Base-by-base conservation (phyloP, 2,113 vertebrate genomes). In the Limanda limanda region DNA sequence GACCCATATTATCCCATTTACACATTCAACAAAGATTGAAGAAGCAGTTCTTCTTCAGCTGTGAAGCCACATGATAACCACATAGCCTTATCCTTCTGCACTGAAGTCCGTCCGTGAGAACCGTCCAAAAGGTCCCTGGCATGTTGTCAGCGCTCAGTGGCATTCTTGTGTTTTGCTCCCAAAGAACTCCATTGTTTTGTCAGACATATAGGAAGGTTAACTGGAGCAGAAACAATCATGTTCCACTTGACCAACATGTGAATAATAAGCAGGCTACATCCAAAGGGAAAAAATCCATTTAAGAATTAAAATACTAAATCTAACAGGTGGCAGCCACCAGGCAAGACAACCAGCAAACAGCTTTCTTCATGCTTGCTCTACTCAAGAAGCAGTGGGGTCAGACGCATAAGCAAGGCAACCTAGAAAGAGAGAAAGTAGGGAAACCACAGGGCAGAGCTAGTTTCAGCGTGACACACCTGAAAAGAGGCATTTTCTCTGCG, bases 201-300 rank as follows among this genome's bases (percentile, higher is more conserved):
- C 66, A 85, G 76, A 89, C 76, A 89, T 91, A 93, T 74, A 92
- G 85, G 71, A 60, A 68, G 51, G 84, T 86, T 92, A 93, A 95
- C 84, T 95, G 91, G 92, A 93, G 94, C 94, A 94, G 93, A 95
- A 95, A 94, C 84, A 92, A 91, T 91, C 51, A 83, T 70, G 72
- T 76, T 70, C 81, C 81, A 82, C 51, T 81, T 75, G 51, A 85
- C 59, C 11, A 63, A 69, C 66, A 78, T 79, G 35, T 57, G 11
- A 23, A 56, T 57, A 78, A 77, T 45, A 78, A 77, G 25, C 59
- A 70, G 54, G 54, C 55, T 73, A 73, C 13, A 71, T 10, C 21
- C 45, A 71, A 48, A 48, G 25, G 31, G 1, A 6, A 48, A 21
- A 42, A 78, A 37, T 71, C 56, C 2, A 77, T 68, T 66, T 37